phyloP scores from a whole-genome alignment of 2,888 invertebrate species.

The Schizaphis graminum region DNA sequence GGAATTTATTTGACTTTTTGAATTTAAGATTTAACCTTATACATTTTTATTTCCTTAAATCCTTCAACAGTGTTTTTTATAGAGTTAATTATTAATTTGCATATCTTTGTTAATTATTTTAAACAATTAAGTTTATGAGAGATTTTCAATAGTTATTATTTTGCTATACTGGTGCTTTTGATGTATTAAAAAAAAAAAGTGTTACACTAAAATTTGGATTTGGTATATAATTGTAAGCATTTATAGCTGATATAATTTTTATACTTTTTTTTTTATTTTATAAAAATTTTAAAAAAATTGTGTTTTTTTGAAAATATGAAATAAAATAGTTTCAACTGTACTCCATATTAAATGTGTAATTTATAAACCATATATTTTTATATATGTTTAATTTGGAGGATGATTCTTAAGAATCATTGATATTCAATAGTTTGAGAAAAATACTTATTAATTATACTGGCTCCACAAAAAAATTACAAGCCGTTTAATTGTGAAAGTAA shows the following conservation, averaged over 20 bases:
- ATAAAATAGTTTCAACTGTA: background rate
- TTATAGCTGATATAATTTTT: background rate
- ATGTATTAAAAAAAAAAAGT: background rate
- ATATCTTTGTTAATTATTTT: background rate
- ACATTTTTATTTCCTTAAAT: constrained; percentile 7
- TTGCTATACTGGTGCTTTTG: background rate
- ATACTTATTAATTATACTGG: background rate
- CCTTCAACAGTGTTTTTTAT: background rate
- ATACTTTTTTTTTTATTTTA: constrained; percentile 6
- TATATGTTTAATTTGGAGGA: background rate
- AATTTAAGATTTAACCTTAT: background rate
- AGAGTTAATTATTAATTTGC: background rate
- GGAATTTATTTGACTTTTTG: constrained; percentile 30
- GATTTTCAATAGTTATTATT: background rate
- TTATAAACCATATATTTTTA: background rate
- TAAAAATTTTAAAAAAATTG: background rate
- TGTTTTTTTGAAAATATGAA: background rate
- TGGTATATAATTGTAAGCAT: background rate
- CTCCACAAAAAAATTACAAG: no score
- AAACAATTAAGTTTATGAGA: background rate
- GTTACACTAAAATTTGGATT: background rate
- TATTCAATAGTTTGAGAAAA: background rate
- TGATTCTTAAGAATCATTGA: background rate
- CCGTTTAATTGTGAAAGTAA: no score
- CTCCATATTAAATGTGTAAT: background rate